These are phyloP conservation scores for Eurystomus glaucurus DNA, from an alignment of 2,797 vertebrate genomes.

Conservation along the genomic window DNA sequence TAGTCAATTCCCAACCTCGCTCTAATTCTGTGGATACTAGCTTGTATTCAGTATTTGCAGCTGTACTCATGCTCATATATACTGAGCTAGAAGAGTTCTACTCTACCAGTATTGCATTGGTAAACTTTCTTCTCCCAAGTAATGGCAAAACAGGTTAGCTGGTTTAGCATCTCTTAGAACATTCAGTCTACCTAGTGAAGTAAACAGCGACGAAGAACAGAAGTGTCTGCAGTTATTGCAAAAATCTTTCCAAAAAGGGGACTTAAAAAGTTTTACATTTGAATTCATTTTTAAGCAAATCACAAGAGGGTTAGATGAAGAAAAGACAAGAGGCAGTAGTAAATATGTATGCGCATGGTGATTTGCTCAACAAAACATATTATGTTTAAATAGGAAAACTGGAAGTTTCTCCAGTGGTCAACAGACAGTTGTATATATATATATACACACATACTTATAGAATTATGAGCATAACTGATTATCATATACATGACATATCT, in stretches of 20 bases:
- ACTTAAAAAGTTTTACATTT: background rate
- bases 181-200: background rate
- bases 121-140: background rate
- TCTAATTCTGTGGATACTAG: background rate
- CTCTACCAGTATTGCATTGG: background rate
- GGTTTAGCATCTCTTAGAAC: background rate
- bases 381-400: background rate
- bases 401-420: background rate
- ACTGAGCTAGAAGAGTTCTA: background rate
- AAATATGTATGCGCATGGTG: accelerated
- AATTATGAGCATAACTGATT: background rate
- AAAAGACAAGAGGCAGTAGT: background rate
- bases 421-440: background rate
- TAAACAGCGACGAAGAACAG: background rate
- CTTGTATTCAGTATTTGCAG: background rate
- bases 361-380: background rate
- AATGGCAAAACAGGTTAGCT: background rate
- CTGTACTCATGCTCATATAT: background rate
- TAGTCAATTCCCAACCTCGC: background rate
- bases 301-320: background rate
- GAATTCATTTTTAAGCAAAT: background rate
- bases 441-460: accelerated
- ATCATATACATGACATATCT: too few species aligned
- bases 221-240: background rate
- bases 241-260: background rate